Percentiles rank a stretch among this genome's conserved stretches.
These are phyloP conservation scores for Tetraodon nigroviridis DNA, from an alignment of 2,113 vertebrate genomes.

Conservation along the genomic window DNA sequence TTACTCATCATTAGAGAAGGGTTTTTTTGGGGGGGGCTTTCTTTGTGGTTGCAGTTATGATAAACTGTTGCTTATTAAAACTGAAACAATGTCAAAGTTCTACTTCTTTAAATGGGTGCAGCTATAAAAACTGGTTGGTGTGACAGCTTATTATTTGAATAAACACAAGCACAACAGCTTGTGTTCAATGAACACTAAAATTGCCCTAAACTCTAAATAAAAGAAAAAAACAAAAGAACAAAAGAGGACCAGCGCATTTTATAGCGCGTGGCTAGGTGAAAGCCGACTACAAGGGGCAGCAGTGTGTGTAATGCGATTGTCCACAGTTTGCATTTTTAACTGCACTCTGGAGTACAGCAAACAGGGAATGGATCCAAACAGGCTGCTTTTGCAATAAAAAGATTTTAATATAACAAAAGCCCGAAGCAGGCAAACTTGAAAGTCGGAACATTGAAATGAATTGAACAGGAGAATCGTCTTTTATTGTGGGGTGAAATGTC, in stretches of 20 bases:
- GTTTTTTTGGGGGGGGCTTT: background rate
- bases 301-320: conserved; percentile 58
- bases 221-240: conserved; percentile 19
- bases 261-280: conserved; percentile 46
- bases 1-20: background rate
- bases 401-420: conserved; percentile 37
- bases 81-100: no score
- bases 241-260: conserved; percentile 50
- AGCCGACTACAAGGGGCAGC: conserved; percentile 37
- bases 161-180: no score
- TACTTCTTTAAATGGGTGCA: no score
- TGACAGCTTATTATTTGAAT: no score
- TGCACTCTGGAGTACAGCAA: conserved; percentile 5
- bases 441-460: conserved; percentile 23
- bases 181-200: conserved; percentile 24
- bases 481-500: conserved; percentile 30
- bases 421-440: conserved; percentile 16
- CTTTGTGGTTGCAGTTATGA: no score
- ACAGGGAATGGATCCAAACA: conserved; percentile 22
- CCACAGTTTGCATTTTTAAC: conserved; percentile 50
- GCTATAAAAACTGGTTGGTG: no score
- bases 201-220: conserved; percentile 25
- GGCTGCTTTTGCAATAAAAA: conserved; percentile 34
- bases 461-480: conserved; percentile 19
- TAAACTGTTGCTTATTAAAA: no score